Evolutionary conservation across 2,797 vertebrate species (phyloP), one percentile per base, ranked within the genome.

Genomic region (Dromococcyx pavoninus): DNA sequence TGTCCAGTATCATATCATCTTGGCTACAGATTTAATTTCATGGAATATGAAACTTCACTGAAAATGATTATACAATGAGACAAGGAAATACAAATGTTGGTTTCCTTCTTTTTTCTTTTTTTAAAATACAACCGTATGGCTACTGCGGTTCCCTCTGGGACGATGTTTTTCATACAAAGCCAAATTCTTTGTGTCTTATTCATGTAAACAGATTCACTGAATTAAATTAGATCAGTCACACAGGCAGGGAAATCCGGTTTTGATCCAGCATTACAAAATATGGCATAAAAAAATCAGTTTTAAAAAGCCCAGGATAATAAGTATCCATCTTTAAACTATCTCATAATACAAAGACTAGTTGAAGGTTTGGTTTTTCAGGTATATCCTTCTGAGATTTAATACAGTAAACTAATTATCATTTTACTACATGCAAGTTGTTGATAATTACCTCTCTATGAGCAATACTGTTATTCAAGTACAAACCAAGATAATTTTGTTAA

Each of bases 11-110:
- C 93, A 17, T 64, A 84, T 51, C 53, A 96, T 91, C 91, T 93
- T 72, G 74, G 67, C 53, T 58, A 81, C 56, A 95, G 92, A 88
- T 91, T 89, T 89, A 58, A 91, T 95, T 94, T 93, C 93, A 87
- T 0, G 6, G 33, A 94, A 94, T 54, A 51, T 35, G 74, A 94
- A 86, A 84, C 76, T 91, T 89, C 83, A 88, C 70, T 87, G 75
- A 84, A 91, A 86, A 88, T 78, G 81, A 41, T 13, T 88, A 79
- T 60, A 93, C 18, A 67, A 35, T 1, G 13, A 67, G 57, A 80
- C 13, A 78, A 62, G 39, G 76, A 89, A 78, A 80, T 25, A 82
- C 17, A 95, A 81, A 74, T 7, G 32, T 44, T 33, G 1, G 16
- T 35, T 87, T 61, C 7, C 9, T 57, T 71, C 9, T 57, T 71